Conservation (phyloP, 1,140 invertebrate species). For the Radopholus similis region DNA sequence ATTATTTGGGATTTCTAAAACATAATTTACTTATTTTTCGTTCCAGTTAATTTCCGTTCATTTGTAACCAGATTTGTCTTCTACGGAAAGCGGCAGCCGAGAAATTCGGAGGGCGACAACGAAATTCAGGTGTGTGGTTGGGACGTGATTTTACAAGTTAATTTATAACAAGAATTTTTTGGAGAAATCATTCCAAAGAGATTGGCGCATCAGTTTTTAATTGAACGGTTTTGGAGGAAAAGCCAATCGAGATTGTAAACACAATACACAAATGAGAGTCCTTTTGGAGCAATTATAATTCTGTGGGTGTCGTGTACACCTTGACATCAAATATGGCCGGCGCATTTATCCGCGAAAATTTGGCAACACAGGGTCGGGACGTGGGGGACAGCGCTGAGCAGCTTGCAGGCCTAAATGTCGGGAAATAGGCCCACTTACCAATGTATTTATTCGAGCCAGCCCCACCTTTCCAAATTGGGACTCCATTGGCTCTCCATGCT, state of each 20-base stretch:
- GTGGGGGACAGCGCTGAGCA: conserved; percentile 40
- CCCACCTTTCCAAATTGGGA: conserved; percentile 39
- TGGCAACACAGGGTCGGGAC: conserved; percentile 45
- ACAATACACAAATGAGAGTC: too few species aligned
- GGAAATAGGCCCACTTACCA: too few species aligned
- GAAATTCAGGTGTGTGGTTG: too few species aligned
- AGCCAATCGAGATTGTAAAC: too few species aligned
- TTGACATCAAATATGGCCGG: conserved; percentile 21
- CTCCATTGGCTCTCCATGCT: conserved; percentile 38
- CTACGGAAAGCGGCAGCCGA: background rate
- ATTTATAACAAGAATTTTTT: background rate
- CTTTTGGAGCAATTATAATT: conserved; percentile 1
- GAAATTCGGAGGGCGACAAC: background rate
- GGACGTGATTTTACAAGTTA: too few species aligned
- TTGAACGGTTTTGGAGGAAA: too few species aligned
- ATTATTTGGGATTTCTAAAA: too few species aligned
- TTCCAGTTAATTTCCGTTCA: background rate
- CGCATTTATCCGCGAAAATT: conserved; percentile 35
- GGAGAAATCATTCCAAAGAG: too few species aligned
- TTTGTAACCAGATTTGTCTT: background rate
- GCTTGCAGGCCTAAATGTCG: conserved; percentile 33
- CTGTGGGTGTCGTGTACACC: background rate
- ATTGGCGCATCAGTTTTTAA: too few species aligned
- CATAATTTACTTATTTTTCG: conserved; percentile 10
- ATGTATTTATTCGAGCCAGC: background rate